Conservation (phyloP, 2,888 invertebrate species). For the Polyommatus iphigenia region DNA sequence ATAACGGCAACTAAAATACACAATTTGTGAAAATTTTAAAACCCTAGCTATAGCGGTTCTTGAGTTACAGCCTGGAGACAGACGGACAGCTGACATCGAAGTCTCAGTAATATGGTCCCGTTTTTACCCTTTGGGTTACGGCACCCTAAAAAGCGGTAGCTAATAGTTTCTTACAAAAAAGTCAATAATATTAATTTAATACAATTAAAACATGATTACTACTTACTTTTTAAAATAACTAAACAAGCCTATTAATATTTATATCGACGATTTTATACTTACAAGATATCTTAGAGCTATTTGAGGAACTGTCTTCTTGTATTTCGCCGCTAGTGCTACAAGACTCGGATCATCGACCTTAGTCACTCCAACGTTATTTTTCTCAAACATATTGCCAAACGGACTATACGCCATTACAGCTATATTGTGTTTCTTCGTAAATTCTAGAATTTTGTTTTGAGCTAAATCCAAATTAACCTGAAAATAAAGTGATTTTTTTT, state of each 20-base stretch:
- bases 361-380: conserved; percentile 54
- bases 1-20: too few relatives aligned
- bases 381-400: conserved; percentile 40
- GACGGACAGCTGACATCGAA: too few relatives aligned
- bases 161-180: too few relatives aligned
- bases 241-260: neutral
- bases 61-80: too few relatives aligned
- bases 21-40: too few relatives aligned
- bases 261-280: conserved; percentile 43
- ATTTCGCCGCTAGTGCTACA: conserved; percentile 79
- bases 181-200: too few relatives aligned
- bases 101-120: too few relatives aligned
- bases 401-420: conserved; percentile 84
- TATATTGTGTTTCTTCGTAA: conserved; percentile 83
- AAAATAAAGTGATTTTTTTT: neutral
- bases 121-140: too few relatives aligned
- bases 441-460: conserved; percentile 83
- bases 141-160: too few relatives aligned
- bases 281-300: conserved; percentile 84
- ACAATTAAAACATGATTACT: too few relatives aligned
- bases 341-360: conserved; percentile 77
- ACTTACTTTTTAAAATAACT: too few relatives aligned
- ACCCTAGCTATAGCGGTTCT: too few relatives aligned
- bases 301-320: conserved; percentile 83
- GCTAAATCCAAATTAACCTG: conserved; percentile 84